Conservation (phyloP, 2,888 invertebrate genomes). For the Ommatoiulus sabulosus region DNA sequence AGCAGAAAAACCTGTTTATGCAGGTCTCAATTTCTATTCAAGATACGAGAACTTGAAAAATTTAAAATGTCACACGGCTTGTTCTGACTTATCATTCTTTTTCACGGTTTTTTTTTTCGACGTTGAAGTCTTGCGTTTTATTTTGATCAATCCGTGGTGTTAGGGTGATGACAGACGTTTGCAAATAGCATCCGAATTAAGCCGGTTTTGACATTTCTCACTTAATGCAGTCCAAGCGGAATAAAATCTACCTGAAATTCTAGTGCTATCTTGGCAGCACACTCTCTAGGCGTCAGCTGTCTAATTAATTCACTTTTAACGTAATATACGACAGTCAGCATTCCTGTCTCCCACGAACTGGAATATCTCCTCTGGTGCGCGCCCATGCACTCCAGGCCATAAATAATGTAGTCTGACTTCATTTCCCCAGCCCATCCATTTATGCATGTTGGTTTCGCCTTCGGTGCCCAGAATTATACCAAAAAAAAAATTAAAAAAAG, state of each 20-base stretch:
- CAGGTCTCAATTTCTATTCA: not conserved
- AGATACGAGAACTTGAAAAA: not conserved
- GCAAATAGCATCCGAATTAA: not conserved
- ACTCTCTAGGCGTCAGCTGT: not conserved
- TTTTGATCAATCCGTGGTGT: not conserved
- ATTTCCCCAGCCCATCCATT: not conserved
- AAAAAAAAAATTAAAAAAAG: not conserved
- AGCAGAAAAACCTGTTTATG: not conserved
- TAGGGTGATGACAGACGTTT: not conserved
- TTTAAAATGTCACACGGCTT: not conserved
- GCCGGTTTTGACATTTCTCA: not conserved
- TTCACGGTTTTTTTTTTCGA: not conserved
- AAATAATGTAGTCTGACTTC: not conserved
- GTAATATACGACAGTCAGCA: not conserved
- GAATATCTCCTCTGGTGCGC: not conserved
- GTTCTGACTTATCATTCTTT: not conserved
- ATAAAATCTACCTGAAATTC: not conserved
- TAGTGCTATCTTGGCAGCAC: not conserved
- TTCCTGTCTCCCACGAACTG: not conserved
- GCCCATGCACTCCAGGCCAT: not conserved
- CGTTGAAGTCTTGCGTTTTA: not conserved
- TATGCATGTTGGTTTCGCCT: not conserved
- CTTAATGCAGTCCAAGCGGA: not conserved
- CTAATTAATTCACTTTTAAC: not conserved
- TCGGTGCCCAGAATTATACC: not conserved